A percentile compares a stretch with the other conserved stretches of the same genome.
Conservation (phyloP, 2,113 vertebrate genomes). For the Cebus imitator region DNA sequence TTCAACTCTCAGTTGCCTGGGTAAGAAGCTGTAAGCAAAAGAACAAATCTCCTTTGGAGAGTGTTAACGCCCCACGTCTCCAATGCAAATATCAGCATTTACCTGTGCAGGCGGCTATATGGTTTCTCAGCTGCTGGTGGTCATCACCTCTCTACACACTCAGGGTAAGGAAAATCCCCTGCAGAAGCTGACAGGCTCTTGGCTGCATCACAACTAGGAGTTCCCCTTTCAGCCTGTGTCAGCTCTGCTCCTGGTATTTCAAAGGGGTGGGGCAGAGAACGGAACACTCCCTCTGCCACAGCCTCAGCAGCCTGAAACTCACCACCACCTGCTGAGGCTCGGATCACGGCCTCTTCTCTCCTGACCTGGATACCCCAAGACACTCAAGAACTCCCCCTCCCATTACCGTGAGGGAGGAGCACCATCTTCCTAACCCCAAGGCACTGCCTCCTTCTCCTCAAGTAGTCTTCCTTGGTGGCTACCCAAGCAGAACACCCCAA, state of each 20-base stretch:
- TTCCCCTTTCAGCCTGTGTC: neutral
- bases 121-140: neutral
- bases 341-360: neutral
- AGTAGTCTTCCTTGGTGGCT: neutral
- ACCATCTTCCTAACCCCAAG: neutral
- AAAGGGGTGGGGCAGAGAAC: fast-evolving
- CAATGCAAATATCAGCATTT: neutral
- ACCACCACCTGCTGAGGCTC: neutral
- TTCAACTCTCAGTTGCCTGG: neutral
- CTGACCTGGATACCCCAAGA: too few relatives aligned
- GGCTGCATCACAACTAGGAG: neutral
- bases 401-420: neutral
- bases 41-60: neutral
- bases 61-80: neutral
- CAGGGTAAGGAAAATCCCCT: neutral
- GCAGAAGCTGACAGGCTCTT: neutral
- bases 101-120: neutral
- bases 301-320: too few relatives aligned
- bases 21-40: neutral
- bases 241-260: neutral
- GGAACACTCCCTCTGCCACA: neutral
- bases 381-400: neutral
- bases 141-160: neutral
- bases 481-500: neutral
- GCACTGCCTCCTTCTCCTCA: neutral